Evolutionary conservation across 2,113 vertebrate genomes (phyloP).

Genomic region (Propithecus coquereli): DNA sequence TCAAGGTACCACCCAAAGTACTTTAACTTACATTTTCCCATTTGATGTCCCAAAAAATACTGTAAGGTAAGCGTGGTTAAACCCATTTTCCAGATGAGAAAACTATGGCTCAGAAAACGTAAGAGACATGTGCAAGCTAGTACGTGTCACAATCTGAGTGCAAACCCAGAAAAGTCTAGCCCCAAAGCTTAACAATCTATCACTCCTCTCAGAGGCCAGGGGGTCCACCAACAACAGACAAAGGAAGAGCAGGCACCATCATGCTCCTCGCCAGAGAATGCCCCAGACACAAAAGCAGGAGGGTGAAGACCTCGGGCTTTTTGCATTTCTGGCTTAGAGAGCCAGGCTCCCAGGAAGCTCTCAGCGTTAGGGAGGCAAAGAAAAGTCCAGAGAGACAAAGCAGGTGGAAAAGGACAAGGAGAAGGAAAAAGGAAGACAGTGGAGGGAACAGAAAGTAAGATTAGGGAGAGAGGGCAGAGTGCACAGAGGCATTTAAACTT

Average conservation of each 20-base stretch:
- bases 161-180: not conserved
- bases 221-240: not conserved
- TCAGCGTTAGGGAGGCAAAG: not conserved
- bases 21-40: not conserved
- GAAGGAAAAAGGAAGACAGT: not conserved
- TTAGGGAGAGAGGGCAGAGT: not conserved
- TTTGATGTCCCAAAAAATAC: not conserved
- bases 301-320: not conserved
- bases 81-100: not conserved
- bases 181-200: not conserved
- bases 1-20: not conserved
- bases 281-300: not conserved
- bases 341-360: not conserved
- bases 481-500: accelerated
- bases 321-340: not conserved
- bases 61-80: not conserved
- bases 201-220: not conserved
- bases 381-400: not conserved
- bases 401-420: not conserved
- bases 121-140: not conserved
- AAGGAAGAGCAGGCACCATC: not conserved
- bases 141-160: not conserved
- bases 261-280: no score
- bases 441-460: not conserved
- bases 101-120: not conserved